phyloP scores from a whole-genome alignment of 2,113 vertebrate species.

The Nyctibius bracteatus region DNA sequence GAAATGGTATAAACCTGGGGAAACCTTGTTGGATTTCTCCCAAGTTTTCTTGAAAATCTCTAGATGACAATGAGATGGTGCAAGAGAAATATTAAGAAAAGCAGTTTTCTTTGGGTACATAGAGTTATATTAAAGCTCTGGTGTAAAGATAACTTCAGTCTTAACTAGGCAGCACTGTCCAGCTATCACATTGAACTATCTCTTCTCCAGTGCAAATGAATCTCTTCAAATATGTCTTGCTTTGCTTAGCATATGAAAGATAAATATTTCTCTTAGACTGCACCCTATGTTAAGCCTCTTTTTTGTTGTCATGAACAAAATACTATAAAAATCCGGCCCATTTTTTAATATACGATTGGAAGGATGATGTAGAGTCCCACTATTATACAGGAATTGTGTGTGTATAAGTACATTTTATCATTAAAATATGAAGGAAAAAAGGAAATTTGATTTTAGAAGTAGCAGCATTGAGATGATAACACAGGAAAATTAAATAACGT shows the following conservation, averaged over 20 bases:
- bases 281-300: neutral
- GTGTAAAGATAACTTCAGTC: slow-evolving; percentile 25
- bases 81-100: slow-evolving; percentile 21
- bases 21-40: neutral
- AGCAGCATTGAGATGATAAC: neutral
- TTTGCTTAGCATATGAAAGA: slow-evolving; percentile 15
- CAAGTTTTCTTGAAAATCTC: neutral
- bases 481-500: neutral
- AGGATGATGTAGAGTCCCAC: neutral
- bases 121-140: neutral
- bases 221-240: neutral
- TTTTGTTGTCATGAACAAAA: neutral
- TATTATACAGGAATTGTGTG: neutral
- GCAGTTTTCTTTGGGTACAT: neutral
- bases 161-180: neutral
- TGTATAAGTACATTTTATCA: neutral
- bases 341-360: neutral
- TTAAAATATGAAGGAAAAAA: neutral
- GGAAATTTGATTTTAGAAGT: slow-evolving; percentile 23
- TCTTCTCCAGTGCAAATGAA: neutral
- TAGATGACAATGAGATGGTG: neutral
- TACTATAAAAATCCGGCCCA: neutral
- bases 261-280: neutral
- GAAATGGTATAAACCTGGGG: neutral
- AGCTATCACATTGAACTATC: neutral